Base-by-base conservation (phyloP, 2,888 invertebrate species). In the Nycteola revayana region DNA sequence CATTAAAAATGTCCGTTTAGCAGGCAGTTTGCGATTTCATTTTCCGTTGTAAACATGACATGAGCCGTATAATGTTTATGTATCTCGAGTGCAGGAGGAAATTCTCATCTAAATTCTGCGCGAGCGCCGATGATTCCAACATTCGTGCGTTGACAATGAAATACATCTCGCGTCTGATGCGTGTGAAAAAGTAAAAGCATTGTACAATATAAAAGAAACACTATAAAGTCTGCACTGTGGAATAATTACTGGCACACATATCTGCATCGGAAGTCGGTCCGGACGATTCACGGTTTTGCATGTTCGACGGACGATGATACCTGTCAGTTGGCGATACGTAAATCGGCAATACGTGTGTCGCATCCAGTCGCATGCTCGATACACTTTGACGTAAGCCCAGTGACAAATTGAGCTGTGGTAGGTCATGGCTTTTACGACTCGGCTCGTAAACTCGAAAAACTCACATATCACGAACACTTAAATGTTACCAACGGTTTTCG, bases 31-130 rank as follows among this genome's bases (percentile, higher is more conserved):
- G 75, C 72, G 75, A 72, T 59, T 71, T 68, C 71, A 74, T 83
- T 81, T 78, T 81, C 84, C 83, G 80, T 78, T 83, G 85, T 86
- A 74, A 85, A 85, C 86, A 86, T 77, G 81, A 76, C 69, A 64
- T 61, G 63, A 59, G 65, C 64, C 68, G 75, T 71, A 75, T 78
- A 75, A 82, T 84, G 81, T 85, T 80, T 81, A 83, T 85, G 79
- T 75, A 82, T 82, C 66, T 75, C 75, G 72, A 74, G 49, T 71
- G 66, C 72, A 75, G 76, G 66, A 85, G 84, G 82, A 84, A 83
- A 83, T 71, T 75, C 82, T 71, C 77, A 86, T 88, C 81, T 74
- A 69, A 72, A 87, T 88, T 87, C 88, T 78, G 82, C 81, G 75
- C 72, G 60, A 51, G 72, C 77, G 71, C 61, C 75, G 78, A 72